Base-by-base conservation (phyloP, 2,888 invertebrate genomes). In the Lucinisca nassula region DNA sequence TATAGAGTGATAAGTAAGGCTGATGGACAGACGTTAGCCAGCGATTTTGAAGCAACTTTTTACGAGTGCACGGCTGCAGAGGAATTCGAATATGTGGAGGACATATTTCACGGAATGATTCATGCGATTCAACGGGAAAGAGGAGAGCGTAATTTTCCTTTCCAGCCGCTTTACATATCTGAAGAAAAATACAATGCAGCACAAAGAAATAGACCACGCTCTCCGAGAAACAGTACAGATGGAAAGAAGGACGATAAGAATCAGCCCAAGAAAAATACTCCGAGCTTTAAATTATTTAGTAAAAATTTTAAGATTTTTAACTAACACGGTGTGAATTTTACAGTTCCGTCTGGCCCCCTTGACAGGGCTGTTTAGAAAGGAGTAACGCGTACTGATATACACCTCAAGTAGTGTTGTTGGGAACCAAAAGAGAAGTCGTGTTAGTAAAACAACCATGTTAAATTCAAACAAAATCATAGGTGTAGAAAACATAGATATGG, bases 1-100 rank as follows among this genome's bases (percentile, higher is more conserved):
- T 96, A 96, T 92, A 95, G 97, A 96, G 94, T 95, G 84, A 95
- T 95, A 10, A 95, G 94, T 79, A 94, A 94, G 75, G 92, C 92
- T 14, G 95, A 94, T 84, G 96, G 96, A 4, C 90, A 92, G 49
- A 88, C 94, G 6, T 81, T 96, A 82, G 95, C 96, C 0, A 86
- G 90, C 24, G 94, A 95, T 76, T 95, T 93, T 88, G 96, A 96
- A 72, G 95, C 95, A 45, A 82, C 94, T 24, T 96, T 96, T 90
- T 95, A 94, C 89, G 96, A 96, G 87, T 95, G 95, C 14, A 94
- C 96, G 10, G 96, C 96, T 1, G 96, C 96, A 3, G 96, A 96
- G 87, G 96, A 96, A 70, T 96, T 94, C 85, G 95, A 95, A 70
- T 93, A 93, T 40, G 96, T 96, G 12, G 95, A 95, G 84, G 91